Evolutionary conservation across 2,888 invertebrate species (phyloP).

Genomic region (Priapulus caudatus): DNA sequence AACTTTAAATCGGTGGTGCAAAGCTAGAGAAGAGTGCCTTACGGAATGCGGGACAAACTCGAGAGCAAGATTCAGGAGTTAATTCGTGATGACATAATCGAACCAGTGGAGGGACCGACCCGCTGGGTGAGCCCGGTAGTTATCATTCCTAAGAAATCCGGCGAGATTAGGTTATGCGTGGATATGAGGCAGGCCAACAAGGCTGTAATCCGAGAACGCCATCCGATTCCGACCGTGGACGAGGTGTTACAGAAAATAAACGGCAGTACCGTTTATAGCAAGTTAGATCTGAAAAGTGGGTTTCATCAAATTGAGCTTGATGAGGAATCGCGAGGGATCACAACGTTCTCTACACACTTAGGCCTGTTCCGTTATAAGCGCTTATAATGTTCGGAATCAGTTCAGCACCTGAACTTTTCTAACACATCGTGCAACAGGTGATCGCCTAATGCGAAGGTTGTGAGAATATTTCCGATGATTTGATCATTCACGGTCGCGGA

Average conservation of each 20-base stretch:
- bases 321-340: conserved; percentile 22
- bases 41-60: conserved; percentile 7
- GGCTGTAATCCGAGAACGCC: no score
- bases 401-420: conserved; percentile 20
- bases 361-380: conserved; percentile 21
- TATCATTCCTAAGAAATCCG: conserved; percentile 21
- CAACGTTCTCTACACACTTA: conserved; percentile 23
- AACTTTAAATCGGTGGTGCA: not conserved
- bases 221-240: conserved; percentile 17
- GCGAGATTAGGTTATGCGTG: conserved; percentile 20
- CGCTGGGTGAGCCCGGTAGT: conserved; percentile 26
- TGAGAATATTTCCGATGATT: conserved; percentile 23
- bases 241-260: conserved; percentile 19
- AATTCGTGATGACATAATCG: conserved; percentile 23
- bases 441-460: conserved; percentile 15
- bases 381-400: conserved; percentile 21
- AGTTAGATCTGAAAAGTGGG: conserved; percentile 23
- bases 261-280: conserved; percentile 20
- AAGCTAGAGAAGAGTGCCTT: not conserved
- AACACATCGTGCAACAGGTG: conserved; percentile 16
- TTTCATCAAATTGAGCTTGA: conserved; percentile 23
- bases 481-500: conserved; percentile 19
- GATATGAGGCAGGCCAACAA: no score
- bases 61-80: conserved; percentile 21
- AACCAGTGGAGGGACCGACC: conserved; percentile 24